Evolutionary conservation across 2,888 invertebrate genomes (phyloP), one percentile per base, ranked within the genome.

Genomic region (Pandemis corylana): DNA sequence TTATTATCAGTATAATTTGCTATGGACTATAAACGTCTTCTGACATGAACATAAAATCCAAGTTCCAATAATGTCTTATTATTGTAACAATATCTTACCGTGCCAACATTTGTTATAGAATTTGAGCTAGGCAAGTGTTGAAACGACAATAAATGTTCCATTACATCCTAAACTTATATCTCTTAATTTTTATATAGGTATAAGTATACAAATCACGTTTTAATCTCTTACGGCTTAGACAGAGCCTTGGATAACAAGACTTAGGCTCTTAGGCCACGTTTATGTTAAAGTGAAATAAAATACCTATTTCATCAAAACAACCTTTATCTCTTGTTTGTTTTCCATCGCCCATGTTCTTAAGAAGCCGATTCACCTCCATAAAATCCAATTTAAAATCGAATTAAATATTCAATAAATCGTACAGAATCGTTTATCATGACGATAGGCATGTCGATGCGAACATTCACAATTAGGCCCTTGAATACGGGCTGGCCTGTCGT

Each of bases 401-500:
- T 59, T 59, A 59, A 59, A 59, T 59, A 59, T 59, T 28, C 28
- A 59, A 59, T 59, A 59, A 59, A 28, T 59, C 59, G 20, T 59
- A 28, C 59, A 12, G 20, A 56, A 56, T 59, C 28, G 59, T 59
- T 59, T 28, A 59, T 59, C 59, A 59, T 28, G 59, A 6, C 28
- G n/a, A 53, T 51, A 7, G 53, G 53, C 15, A 53, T 20, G 28
- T 59, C 59, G 59, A 59, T 59, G 28, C 7, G 20, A 20, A 64
- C 44, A 12, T 64, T 44, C 44, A 46, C 64, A 64, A 64, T 64
- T 64, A 53, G 63, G 5, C 7, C 15, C 49, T 42, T 62, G 70
- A 74, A 77, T 75, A 83, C 80, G 77, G 80, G 78, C 77, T 79
- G 78, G 49, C 68, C 75, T 81, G 79, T 80, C 79, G 80, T 80